phyloP scores from a whole-genome alignment of 2,888 invertebrate genomes.

The Drosophila quinaria region DNA sequence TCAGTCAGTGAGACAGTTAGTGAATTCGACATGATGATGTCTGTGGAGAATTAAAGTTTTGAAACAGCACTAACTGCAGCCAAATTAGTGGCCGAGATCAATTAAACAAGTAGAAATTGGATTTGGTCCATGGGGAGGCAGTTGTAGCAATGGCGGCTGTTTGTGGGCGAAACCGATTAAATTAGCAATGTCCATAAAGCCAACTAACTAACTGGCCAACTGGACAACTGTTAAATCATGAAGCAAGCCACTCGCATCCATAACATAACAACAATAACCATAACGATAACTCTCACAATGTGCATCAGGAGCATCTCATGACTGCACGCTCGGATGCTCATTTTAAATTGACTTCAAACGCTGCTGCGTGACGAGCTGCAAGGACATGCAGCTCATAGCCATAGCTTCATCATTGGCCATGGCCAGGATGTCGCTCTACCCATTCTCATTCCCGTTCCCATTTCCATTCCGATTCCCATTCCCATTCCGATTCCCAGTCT shows the following conservation, averaged over 20 bases:
- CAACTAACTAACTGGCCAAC: conserved; percentile 39
- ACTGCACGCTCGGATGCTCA: conserved; percentile 80
- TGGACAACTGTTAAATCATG: conserved; percentile 71
- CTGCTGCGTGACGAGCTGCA: conserved; percentile 79
- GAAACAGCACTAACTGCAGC: conserved; percentile 44
- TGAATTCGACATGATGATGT: conserved; percentile 14
- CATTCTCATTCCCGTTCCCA: neutral
- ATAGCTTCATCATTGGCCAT: conserved; percentile 14
- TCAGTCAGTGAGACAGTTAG: conserved; percentile 9
- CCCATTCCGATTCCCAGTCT: neutral
- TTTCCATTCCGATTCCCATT: no score
- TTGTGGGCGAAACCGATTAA: conserved; percentile 68
- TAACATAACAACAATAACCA: conserved; percentile 57
- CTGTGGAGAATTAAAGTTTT: conserved; percentile 54
- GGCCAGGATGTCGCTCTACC: conserved; percentile 18
- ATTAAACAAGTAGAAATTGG: conserved; percentile 60
- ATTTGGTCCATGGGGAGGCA: conserved; percentile 22
- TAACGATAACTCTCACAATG: conserved; percentile 60
- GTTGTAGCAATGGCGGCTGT: neutral
- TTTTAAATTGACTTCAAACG: conserved; percentile 83
- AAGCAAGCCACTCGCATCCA: conserved; percentile 52
- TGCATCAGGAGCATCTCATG: conserved; percentile 69
- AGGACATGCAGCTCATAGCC: conserved; percentile 56
- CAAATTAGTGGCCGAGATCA: conserved; percentile 65
- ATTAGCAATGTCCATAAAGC: conserved; percentile 81